Percentiles rank a stretch among this genome's conserved stretches.
Conservation (phyloP, 2,888 invertebrate genomes). For the Drosophila mercatorum region DNA sequence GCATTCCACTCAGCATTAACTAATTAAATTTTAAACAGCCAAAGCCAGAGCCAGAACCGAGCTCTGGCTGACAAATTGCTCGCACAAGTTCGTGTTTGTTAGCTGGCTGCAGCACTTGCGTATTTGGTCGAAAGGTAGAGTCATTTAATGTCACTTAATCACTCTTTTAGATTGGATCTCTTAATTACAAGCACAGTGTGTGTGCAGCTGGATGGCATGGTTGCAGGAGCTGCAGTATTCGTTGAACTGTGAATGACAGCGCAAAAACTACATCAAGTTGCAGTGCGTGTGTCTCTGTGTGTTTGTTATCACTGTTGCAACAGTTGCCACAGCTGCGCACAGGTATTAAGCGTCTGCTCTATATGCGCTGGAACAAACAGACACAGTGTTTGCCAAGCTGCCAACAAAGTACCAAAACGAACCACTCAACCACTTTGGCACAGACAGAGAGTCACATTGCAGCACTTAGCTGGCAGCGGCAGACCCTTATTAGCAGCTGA, state of each 20-base stretch:
- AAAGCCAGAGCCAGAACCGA: neutral
- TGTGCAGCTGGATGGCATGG: neutral
- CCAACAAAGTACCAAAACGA: constrained; percentile 17
- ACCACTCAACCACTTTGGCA: constrained; percentile 16
- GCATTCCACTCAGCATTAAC: neutral
- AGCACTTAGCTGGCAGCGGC: constrained; percentile 12
- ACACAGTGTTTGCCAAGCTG: constrained; percentile 19
- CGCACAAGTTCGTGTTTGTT: constrained; percentile 1
- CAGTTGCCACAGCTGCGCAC: constrained; percentile 27
- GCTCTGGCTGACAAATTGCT: constrained; percentile 4
- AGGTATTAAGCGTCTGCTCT: neutral
- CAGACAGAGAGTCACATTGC: constrained; percentile 1
- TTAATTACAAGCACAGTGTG: constrained; percentile 19
- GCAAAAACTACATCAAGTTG: neutral
- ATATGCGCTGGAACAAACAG: neutral
- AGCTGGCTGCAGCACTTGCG: constrained; percentile 20
- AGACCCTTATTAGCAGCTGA: constrained; percentile 11
- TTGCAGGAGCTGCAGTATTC: constrained; percentile 13
- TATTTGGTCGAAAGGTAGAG: constrained; percentile 20
- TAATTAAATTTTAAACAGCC: constrained; percentile 2
- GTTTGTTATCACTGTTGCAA: constrained; percentile 8
- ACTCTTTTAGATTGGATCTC: constrained; percentile 36
- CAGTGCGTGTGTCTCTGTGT: neutral
- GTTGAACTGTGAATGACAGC: constrained; percentile 14
- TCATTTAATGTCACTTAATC: constrained; percentile 70